Evolutionary conservation across 2,888 invertebrate species (phyloP), one percentile per base, ranked within the genome.

Genomic region (Acanthosepion lycidas): DNA sequence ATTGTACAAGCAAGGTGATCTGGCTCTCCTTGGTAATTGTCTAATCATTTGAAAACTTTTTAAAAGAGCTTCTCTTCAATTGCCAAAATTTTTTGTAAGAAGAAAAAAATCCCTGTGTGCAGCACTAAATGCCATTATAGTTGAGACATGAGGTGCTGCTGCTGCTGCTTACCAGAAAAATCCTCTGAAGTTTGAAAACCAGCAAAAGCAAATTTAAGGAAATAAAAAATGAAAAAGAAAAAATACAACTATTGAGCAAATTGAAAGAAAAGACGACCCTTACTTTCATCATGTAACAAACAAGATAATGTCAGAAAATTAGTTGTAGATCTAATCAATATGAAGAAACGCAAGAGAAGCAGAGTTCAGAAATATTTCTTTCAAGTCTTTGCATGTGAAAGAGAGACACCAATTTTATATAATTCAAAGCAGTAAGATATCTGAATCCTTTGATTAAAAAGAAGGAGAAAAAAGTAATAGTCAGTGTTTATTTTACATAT

Each of bases 321-420:
- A 78, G 78, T 28, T 78, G 78, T n/a, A 78, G 78, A 78, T 78
- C n/a, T 78, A n/a, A 78, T 78, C 78, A 78, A 78, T 78, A 78
- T 8, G 8, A 78, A 28, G 28, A 28, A n/a, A 78, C 9, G 12
- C 28, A 26, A 23, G 26, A 23, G 64, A 64, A 64, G 8, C 64
- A 78, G 78, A 78, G 78, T 78, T 78, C 78, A 78, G 78, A 78
- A n/a, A 3, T 6, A n/a, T 78, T 78, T 18, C 78, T 78, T 78
- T 78, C 78, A 78, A n/a, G 28, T 78, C 78, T 78, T 78, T 78
- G 78, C 28, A n/a, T 12, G 78, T 9, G n/a, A n/a, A 78, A 78
- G 8, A 78, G n/a, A 6, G n/a, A 9, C 78, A 78, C 28, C 78
- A 78, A 78, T 78, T 78, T 78, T 28, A 78, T 28, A n/a, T 9